phyloP scores from a whole-genome alignment of 2,797 vertebrate species.

The Catharus ustulatus region DNA sequence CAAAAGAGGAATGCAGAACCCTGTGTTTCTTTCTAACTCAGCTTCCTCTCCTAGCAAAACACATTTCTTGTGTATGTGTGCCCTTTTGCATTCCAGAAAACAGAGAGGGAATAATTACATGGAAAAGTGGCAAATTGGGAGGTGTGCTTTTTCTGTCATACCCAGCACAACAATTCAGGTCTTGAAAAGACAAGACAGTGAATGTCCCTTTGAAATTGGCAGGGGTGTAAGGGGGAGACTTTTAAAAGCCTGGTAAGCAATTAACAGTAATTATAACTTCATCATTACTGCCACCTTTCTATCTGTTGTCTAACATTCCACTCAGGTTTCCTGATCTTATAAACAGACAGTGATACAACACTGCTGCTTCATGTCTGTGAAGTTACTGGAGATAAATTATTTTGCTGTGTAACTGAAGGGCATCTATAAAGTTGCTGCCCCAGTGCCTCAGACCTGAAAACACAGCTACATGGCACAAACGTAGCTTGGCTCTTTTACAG shows the following conservation, averaged over 20 bases:
- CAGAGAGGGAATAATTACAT: conserved; percentile 58
- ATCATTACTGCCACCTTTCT: not conserved
- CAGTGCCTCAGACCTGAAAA: not conserved
- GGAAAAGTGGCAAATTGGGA: conserved; percentile 43
- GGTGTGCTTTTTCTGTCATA: conserved; percentile 36
- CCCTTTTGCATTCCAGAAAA: conserved; percentile 33
- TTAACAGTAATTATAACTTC: not conserved
- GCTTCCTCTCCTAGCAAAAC: conserved; percentile 38
- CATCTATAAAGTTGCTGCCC: not conserved
- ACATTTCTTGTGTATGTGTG: conserved; percentile 45
- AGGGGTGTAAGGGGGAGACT: not conserved
- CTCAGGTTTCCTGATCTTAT: not conserved
- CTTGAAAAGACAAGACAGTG: not conserved
- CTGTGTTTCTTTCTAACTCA: conserved; percentile 9
- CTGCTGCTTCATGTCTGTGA: not conserved
- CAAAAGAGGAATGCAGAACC: conserved; percentile 29
- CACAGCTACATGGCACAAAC: not conserved
- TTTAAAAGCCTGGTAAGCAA: not conserved
- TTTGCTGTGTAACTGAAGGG: not conserved
- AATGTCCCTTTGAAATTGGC: not conserved
- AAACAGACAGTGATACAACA: not conserved
- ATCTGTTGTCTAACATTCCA: not conserved
- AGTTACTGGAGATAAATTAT: not conserved
- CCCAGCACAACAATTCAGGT: conserved; percentile 9
- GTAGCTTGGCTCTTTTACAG: not conserved